Evolutionary conservation across 2,113 vertebrate species (phyloP).

Genomic region (Petrocephalus microphthalmus): DNA sequence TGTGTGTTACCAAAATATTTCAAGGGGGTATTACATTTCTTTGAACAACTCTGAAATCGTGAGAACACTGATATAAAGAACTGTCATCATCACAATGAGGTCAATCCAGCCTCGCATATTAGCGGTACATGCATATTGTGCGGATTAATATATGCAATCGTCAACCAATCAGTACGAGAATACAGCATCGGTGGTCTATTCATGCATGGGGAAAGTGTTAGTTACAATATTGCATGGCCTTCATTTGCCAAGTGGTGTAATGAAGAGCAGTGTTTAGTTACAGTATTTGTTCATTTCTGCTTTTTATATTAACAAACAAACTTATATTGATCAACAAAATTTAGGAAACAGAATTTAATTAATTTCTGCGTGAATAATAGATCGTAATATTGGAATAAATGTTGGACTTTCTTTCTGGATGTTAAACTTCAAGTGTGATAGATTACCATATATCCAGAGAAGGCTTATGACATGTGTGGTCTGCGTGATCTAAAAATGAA

Average conservation of each 20-base stretch:
- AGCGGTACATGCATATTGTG: slow-evolving; percentile 57
- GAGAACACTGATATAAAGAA: slow-evolving; percentile 46
- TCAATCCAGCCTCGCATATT: slow-evolving; percentile 45
- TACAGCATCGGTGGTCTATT: slow-evolving; percentile 47
- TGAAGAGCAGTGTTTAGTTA: background rate
- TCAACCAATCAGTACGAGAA: slow-evolving; percentile 55
- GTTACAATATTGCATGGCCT: slow-evolving; percentile 8
- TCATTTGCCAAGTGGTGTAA: slow-evolving; percentile 33
- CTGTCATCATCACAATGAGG: slow-evolving; percentile 49
- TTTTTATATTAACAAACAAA: background rate
- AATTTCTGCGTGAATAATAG: background rate
- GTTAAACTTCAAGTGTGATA: background rate
- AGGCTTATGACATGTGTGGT: background rate
- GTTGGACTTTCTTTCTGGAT: background rate
- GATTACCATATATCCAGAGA: background rate
- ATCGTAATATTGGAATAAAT: background rate
- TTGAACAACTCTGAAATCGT: slow-evolving; percentile 31
- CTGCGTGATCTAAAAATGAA: background rate
- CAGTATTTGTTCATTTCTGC: background rate
- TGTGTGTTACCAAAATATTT: background rate
- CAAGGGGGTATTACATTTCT: background rate
- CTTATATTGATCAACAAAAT: background rate
- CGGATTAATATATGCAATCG: slow-evolving; percentile 49
- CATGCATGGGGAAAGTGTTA: slow-evolving; percentile 21
- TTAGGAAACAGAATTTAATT: background rate